These are phyloP conservation scores for Pyrocephalus nanus DNA, from an alignment of 2,797 vertebrate genomes.

Conservation along the genomic window DNA sequence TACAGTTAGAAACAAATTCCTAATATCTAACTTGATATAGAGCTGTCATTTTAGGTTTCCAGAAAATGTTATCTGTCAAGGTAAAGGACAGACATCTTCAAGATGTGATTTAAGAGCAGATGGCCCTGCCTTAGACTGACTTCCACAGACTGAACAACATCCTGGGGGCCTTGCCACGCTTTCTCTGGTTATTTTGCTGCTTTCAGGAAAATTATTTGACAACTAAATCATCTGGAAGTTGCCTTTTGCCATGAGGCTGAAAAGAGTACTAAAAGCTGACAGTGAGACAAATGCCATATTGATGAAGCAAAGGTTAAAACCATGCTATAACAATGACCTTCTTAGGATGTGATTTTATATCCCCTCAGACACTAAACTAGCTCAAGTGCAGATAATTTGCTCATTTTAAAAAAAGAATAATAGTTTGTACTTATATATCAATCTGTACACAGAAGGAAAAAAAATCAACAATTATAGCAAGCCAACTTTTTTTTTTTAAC, in stretches of 20 bases:
- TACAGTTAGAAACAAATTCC: neutral
- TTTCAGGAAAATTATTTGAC: neutral
- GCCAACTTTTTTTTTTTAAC: rapidly evolving
- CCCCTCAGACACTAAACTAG: neutral
- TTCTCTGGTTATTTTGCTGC: neutral
- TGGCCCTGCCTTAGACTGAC: neutral
- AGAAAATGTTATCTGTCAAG: neutral
- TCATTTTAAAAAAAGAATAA: neutral
- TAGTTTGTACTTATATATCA: neutral
- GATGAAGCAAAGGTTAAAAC: neutral
- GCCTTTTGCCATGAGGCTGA: neutral
- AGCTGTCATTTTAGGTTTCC: neutral
- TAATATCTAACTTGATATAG: neutral
- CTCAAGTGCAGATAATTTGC: neutral
- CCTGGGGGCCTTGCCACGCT: neutral
- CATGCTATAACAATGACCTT: neutral
- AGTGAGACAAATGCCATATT: neutral
- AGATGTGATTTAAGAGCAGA: neutral
- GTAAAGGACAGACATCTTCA: neutral
- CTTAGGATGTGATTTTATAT: neutral
- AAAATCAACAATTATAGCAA: neutral
- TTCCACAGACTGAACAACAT: neutral
- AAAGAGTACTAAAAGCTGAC: neutral
- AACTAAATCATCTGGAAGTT: neutral
- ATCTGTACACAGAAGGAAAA: neutral